Evolutionary conservation across 2,113 vertebrate species (phyloP).

Genomic region (Mormyrus iriodes): DNA sequence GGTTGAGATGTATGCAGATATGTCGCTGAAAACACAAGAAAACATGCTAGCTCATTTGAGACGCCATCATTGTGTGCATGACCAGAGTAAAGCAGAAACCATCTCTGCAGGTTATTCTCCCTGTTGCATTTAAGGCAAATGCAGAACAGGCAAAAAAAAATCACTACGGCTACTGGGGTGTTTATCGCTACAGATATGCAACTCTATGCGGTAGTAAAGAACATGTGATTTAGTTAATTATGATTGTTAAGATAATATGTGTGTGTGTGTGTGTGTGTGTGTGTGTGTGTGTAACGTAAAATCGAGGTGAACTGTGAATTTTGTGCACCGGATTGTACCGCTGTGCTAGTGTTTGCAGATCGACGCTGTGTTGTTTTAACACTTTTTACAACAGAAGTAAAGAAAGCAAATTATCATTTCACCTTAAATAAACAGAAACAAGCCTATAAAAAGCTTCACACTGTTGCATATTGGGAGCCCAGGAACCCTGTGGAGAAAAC

Average conservation of each 20-base stretch:
- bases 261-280: not conserved
- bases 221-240: not conserved
- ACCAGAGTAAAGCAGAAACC: not conserved
- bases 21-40: not conserved
- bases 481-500: not conserved
- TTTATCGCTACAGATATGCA: not conserved
- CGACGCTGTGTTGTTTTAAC: not conserved
- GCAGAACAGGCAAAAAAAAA: not conserved
- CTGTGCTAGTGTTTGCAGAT: not conserved
- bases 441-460: not conserved
- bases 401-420: not conserved
- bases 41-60: not conserved
- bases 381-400: not conserved
- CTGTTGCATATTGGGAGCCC: not conserved
- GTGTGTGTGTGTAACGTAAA: not conserved
- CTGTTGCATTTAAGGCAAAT: not conserved
- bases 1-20: not conserved
- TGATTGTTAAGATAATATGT: not conserved
- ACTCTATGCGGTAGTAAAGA: not conserved
- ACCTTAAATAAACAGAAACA: not conserved
- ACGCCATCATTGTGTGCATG: not conserved
- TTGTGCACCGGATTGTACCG: not conserved
- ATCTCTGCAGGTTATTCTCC: not conserved
- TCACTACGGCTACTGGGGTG: not conserved
- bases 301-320: not conserved